Evolutionary conservation across 2,113 vertebrate genomes (phyloP).

Genomic region (Tinamus guttatus): DNA sequence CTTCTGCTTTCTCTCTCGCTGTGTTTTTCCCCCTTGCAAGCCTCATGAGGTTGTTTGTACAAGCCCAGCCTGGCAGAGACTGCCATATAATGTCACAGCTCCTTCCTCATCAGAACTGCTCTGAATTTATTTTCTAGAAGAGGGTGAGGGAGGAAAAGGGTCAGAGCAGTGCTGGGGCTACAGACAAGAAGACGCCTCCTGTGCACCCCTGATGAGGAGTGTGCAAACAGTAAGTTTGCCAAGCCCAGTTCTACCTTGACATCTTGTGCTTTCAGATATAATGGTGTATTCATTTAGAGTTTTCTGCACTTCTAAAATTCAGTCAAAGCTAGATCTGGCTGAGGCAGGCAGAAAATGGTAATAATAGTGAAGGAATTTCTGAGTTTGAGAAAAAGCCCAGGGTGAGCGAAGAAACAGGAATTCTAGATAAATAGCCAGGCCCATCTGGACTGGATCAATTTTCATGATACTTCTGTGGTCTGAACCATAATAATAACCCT

Average conservation of each 20-base stretch:
- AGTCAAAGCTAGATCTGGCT: not conserved
- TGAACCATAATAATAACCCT: not conserved
- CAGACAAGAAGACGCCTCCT: not conserved
- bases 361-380: not conserved
- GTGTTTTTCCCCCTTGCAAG: not conserved
- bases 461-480: not conserved
- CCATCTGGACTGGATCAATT: not conserved
- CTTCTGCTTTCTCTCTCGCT: not conserved
- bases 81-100: not conserved
- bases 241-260: not conserved
- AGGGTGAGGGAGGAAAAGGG: not conserved
- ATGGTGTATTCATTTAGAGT: not conserved
- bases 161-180: not conserved
- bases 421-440: not conserved
- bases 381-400: not conserved
- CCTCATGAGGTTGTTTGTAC: not conserved
- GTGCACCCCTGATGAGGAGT: not conserved
- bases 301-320: not conserved
- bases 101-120: not conserved
- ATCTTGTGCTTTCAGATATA: rapidly evolving
- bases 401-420: not conserved
- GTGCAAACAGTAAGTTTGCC: not conserved
- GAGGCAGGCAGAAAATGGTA: not conserved
- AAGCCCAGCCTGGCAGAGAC: not conserved
- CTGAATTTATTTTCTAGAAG: slow-evolving; percentile 19